Conservation (phyloP, 2,888 invertebrate genomes). For the Polymixis flavicincta region DNA sequence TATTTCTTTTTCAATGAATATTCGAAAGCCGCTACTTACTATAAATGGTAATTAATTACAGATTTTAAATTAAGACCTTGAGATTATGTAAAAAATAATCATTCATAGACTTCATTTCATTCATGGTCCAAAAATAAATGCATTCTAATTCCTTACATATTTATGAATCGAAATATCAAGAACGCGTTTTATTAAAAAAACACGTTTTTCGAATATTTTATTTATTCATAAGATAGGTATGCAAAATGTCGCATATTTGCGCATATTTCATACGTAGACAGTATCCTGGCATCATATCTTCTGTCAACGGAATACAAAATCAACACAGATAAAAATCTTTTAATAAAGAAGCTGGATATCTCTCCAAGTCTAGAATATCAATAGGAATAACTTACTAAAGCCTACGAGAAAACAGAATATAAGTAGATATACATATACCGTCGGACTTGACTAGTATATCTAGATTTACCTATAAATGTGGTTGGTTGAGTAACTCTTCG, state of each 20-base stretch:
- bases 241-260: slow-evolving; percentile 16
- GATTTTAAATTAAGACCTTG: slow-evolving; percentile 1
- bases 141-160: slow-evolving; percentile 15
- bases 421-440: neutral
- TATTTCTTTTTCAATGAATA: too few species aligned
- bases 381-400: neutral
- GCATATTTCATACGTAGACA: neutral
- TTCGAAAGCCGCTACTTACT: neutral
- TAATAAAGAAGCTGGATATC: neutral
- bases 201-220: slow-evolving; percentile 13
- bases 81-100: neutral
- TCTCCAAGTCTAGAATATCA: slow-evolving; percentile 2
- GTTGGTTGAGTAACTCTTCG: too few species aligned
- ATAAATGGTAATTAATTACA: neutral
- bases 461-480: neutral
- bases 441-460: neutral
- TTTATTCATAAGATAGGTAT: slow-evolving; percentile 15
- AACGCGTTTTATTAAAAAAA: slow-evolving; percentile 20
- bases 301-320: slow-evolving; percentile 1
- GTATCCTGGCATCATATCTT: neutral
- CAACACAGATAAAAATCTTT: neutral
- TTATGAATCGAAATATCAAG: slow-evolving; percentile 30
- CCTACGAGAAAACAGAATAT: slow-evolving; percentile 1
- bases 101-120: slow-evolving; percentile 36
- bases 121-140: slow-evolving; percentile 34